Conservation (phyloP, 1,140 invertebrate species). For the Neotoxoptera formosana region DNA sequence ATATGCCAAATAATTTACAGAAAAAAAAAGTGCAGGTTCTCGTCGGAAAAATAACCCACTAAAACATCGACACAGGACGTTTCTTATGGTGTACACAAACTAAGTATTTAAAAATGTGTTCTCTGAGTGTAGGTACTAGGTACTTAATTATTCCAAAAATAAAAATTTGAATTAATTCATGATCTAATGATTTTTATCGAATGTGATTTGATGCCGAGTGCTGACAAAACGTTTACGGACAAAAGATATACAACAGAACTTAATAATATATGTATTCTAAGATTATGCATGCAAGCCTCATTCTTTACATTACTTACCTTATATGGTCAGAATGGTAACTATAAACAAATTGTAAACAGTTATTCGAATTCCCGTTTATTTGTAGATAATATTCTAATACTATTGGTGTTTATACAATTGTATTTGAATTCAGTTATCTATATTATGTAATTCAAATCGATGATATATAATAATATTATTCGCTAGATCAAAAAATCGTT, state of each 20-base stretch:
- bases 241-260: not conserved
- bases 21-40: too few relatives aligned
- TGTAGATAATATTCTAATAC: too few relatives aligned
- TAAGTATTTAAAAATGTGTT: too few relatives aligned
- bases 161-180: too few relatives aligned
- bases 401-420: not conserved
- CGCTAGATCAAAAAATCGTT: not conserved
- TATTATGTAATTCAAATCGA: not conserved
- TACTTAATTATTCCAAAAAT: too few relatives aligned
- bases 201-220: too few relatives aligned
- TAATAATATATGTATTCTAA: not conserved
- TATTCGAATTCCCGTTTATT: not conserved
- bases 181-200: too few relatives aligned
- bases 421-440: not conserved
- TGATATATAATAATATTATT: not conserved
- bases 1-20: too few relatives aligned
- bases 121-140: too few relatives aligned
- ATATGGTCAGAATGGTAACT: not conserved
- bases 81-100: too few relatives aligned
- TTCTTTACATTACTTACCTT: not conserved
- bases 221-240: not conserved
- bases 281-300: not conserved
- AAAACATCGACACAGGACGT: too few relatives aligned
- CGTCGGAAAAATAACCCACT: too few relatives aligned
- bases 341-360: not conserved